Evolutionary conservation across 1,140 invertebrate species (phyloP), one percentile per base, ranked within the genome.

Genomic region (Aphidius ervi): DNA sequence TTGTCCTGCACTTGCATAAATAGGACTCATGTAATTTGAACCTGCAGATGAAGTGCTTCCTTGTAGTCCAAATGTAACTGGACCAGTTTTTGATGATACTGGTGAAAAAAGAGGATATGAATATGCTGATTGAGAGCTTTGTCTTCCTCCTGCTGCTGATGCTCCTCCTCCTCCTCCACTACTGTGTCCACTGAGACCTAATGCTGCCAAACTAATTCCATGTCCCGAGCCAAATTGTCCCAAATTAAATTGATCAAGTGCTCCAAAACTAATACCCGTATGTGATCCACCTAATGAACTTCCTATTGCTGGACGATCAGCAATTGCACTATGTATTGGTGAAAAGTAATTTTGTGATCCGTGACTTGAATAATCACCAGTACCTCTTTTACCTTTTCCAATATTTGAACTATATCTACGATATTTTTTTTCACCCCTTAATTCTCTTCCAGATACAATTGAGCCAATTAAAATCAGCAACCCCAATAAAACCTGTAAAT

Each of bases 371-470:
- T 72, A 69, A 41, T 80, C 76, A 4, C 16, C 56, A 5, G 71
- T 55, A 1, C 78, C 77, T 40, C 78, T 71, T 61, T 79, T 80
- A 56, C 72, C 74, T 53, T 78, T 76, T 5, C 53, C 8, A 20
- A n/a, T 9, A 42, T 41, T 41, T 54, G 50, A 46, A 37, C 56
- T 46, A 37, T 45, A 63, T 57, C 66, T 64, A 6, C 65, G 64
- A 3, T 60, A 6, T 59, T 65, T 68, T 46, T 63, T 69, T 3
- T 72, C 69, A n/a, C 31, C 48, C 5, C 53, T 56, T 3, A 48
- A 23, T 7, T 74, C 72, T 41, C 68, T 67, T 40, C 65, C 68
- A 16, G 59, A 68, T 2, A 65, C 68, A 16, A 50, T 60, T 9
- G 70, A 69, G 9, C 72, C 23, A 5, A 61, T 50, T 5, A 76